Percentiles rank a stretch among this genome's conserved stretches.
Evolutionary conservation across 2,888 invertebrate genomes (phyloP).

Genomic region (Phyto melanocephala): DNA sequence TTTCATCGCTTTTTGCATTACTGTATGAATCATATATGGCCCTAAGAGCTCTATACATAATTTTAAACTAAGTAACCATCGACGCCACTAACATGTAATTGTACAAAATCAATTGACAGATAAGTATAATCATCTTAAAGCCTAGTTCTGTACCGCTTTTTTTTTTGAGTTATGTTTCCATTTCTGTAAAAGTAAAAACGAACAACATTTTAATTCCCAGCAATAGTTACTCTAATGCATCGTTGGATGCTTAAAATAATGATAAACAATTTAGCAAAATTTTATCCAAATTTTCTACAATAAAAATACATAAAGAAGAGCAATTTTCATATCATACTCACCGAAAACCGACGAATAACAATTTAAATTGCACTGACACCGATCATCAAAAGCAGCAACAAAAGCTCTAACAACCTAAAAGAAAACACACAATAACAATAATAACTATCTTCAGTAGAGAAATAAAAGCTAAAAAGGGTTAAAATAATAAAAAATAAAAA

Average conservation of each 20-base stretch:
- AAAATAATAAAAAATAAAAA: constrained; percentile 25
- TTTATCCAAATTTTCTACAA: constrained; percentile 38
- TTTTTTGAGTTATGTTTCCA: too few relatives aligned
- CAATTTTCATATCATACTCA: constrained; percentile 63
- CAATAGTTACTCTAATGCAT: background rate
- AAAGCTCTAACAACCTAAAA: background rate
- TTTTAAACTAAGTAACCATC: too few relatives aligned
- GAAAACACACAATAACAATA: background rate
- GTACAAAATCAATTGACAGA: too few relatives aligned
- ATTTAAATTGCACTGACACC: constrained; percentile 62
- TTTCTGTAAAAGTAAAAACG: too few relatives aligned
- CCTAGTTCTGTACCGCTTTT: too few relatives aligned
- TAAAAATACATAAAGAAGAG: constrained; percentile 51
- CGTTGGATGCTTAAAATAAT: background rate
- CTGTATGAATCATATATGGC: too few relatives aligned
- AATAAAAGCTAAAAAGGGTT: constrained; percentile 42
- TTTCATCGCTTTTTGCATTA: too few relatives aligned
- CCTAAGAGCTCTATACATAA: too few relatives aligned
- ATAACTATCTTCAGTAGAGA: constrained; percentile 43
- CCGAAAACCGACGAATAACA: constrained; percentile 28
- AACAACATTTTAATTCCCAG: too few relatives aligned
- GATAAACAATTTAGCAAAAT: constrained; percentile 42
- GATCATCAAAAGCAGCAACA: constrained; percentile 65
- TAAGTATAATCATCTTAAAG: too few relatives aligned
- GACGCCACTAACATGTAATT: too few relatives aligned